Conservation (phyloP, 2,113 vertebrate genomes). For the Apteryx mantelli region DNA sequence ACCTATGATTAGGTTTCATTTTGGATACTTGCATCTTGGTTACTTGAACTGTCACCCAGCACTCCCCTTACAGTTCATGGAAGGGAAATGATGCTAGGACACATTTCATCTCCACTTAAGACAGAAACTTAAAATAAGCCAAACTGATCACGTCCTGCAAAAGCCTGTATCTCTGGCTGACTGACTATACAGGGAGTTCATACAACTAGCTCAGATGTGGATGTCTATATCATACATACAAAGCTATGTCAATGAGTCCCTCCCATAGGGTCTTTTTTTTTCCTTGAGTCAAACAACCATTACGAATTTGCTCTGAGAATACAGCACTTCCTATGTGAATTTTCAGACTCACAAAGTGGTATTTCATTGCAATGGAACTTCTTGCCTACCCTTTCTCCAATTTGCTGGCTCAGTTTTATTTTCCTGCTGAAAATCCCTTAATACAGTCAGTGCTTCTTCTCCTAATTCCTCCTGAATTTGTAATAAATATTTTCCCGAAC, state of each 20-base stretch:
- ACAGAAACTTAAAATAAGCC: not conserved
- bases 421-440: not conserved
- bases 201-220: not conserved
- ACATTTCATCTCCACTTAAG: not conserved
- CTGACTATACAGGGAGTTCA: not conserved
- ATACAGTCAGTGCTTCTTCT: not conserved
- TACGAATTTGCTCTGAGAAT: not conserved
- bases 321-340: not conserved
- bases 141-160: not conserved
- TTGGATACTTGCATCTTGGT: not conserved
- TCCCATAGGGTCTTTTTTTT: not conserved
- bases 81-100: not conserved
- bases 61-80: not conserved
- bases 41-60: not conserved
- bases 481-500: slow-evolving; percentile 8
- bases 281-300: not conserved
- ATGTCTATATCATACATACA: not conserved
- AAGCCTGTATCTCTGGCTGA: not conserved
- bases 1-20: not conserved
- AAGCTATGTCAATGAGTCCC: not conserved
- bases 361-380: not conserved
- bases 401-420: slow-evolving; percentile 2
- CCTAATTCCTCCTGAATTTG: not conserved
- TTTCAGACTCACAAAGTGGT: not conserved
- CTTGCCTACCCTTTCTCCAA: not conserved